A percentile compares a stretch with the other conserved stretches of the same genome.
phyloP scores from a whole-genome alignment of 1,140 invertebrate species.

The Conopomorpha cramerella region DNA sequence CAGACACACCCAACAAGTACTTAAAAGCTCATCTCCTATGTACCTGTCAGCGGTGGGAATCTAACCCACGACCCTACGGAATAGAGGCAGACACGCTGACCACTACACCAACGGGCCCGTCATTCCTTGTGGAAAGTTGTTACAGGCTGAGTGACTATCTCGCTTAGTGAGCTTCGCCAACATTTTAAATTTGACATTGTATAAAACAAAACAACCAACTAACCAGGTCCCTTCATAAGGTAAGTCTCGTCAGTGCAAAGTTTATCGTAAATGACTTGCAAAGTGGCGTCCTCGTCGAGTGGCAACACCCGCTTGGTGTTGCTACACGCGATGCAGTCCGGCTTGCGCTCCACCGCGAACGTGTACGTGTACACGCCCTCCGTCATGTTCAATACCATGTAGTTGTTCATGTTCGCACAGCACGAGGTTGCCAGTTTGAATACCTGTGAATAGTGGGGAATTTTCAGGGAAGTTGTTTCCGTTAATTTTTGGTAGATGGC shows the following conservation, averaged over 20 bases:
- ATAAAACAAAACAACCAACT: slow-evolving; percentile 3
- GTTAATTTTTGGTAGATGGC: no score
- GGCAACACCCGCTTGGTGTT: slow-evolving; percentile 72
- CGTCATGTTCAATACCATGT: slow-evolving; percentile 95
- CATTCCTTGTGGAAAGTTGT: no score
- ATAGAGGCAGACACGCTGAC: no score
- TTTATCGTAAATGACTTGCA: slow-evolving; percentile 83
- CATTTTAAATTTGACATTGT: no score
- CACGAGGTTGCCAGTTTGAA: slow-evolving; percentile 96
- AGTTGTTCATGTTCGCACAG: slow-evolving; percentile 89
- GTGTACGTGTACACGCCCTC: slow-evolving; percentile 97
- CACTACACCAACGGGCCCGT: no score
- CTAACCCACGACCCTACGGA: no score
- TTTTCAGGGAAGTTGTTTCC: no score
- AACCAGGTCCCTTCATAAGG: slow-evolving; percentile 85
- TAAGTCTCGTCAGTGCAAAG: slow-evolving; percentile 75
- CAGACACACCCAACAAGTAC: no score
- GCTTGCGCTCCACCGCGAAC: slow-evolving; percentile 87
- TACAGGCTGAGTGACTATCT: no score
- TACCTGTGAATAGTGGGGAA: slow-evolving; percentile 57
- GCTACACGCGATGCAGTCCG: slow-evolving; percentile 87
- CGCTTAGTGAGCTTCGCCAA: no score
- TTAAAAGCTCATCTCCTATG: no score
- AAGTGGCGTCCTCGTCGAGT: slow-evolving; percentile 73
- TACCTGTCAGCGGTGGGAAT: no score